Base-by-base conservation (phyloP, 2,797 vertebrate species). In the Crotalus adamanteus region DNA sequence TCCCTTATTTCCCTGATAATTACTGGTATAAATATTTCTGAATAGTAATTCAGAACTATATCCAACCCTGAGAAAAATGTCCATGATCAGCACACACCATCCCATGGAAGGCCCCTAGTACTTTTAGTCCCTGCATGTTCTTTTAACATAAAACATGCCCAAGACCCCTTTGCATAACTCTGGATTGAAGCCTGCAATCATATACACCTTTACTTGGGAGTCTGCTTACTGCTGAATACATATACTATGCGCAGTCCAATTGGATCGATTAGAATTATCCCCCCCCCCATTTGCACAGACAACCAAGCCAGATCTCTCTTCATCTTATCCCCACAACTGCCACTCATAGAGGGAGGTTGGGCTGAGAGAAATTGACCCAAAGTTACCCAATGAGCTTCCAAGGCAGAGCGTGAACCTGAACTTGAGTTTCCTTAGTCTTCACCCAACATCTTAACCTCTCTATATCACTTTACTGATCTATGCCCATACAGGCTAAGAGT, bases 21-120 rank as follows among this genome's bases (percentile, higher is more conserved):
- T 65, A 91, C 78, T 51, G 87, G 87, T 28, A 92, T 83, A 69
- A 59, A 91, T 86, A 89, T 69, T 89, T 56, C 91, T 60, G n/a
- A 92, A 94, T 28, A 86, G 28, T 88, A 88, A 78, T 89, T 69
- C 91, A 92, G 60, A 92, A 93, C 42, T 31, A 73, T 13, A 60
- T 78, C 92, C 22, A 42, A 86, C 94, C 94, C 94, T 93, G 94
- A 94, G 94, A 93, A 92, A 63, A 92, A 78, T 86, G 73, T 42
- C 63, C 89, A 86, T 26, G 65, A 92, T 3, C 2, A 90, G 85
- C 57, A 85, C 47, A 42, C 14, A 14, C 86, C 57, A 78, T 60
- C 55, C 87, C 55, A 83, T 47, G 61, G 56, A 78, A 73, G 59
- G 26, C 86, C 47, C 87, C 56, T 9, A 61, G 2, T 42, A 92